Evolutionary conservation across 2,797 vertebrate species (phyloP).

Genomic region (Malacoraja senta): DNA sequence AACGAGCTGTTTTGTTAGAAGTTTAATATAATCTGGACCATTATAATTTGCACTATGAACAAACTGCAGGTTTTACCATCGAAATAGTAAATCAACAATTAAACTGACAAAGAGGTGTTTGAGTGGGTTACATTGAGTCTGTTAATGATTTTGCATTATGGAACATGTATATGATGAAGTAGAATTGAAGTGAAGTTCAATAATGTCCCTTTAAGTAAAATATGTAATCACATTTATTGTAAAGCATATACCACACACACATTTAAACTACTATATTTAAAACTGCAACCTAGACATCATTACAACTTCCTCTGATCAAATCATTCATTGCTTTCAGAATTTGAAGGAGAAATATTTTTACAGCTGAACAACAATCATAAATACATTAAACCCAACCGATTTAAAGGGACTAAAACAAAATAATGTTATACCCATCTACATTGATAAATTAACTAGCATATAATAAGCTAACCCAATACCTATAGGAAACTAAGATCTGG

Average conservation of each 20-base stretch:
- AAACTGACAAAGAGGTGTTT: not conserved
- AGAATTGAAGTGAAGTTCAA: not conserved
- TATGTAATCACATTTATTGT: not conserved
- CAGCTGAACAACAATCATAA: not conserved
- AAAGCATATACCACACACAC: not conserved
- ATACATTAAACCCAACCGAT: not conserved
- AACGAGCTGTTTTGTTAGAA: not conserved
- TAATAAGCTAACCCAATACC: not conserved
- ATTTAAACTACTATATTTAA: not conserved
- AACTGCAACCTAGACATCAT: not conserved
- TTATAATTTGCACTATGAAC: not conserved
- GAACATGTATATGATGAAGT: not conserved
- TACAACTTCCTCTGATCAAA: not conserved
- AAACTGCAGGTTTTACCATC: not conserved
- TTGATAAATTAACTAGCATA: not conserved
- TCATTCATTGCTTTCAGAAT: not conserved
- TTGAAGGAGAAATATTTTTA: not conserved
- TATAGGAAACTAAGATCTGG: not conserved
- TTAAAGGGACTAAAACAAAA: not conserved
- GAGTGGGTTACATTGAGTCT: not conserved
- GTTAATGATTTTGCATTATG: not conserved
- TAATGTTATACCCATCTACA: not conserved
- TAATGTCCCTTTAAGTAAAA: conserved; percentile 17
- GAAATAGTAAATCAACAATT: not conserved
- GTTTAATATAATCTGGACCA: conserved; percentile 5